Evolutionary conservation across 2,888 invertebrate species (phyloP), one percentile per base, ranked within the genome.

Genomic region (Anthrax anthrax): DNA sequence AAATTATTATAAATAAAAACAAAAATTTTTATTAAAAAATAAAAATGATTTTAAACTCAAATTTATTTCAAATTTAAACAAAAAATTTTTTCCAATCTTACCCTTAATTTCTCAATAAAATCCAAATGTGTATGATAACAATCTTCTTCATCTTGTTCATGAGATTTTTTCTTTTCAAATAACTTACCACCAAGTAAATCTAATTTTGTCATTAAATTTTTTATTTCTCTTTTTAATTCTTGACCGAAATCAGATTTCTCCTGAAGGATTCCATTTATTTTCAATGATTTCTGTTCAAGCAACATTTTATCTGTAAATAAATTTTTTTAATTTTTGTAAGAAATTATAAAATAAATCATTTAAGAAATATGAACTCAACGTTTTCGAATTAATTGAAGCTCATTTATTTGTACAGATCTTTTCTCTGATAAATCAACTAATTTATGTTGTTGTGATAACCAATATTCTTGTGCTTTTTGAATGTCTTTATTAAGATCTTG

Each of bases 361-460:
- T 37, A 43, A 23, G 19, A 39, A 19, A 14, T 14, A 18, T 14
- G 12, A 19, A 19, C 3, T 8, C 18, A 18, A 81, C 82, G 84
- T 69, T 85, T 86, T 50, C 74, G 74, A 13, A 83, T 70, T 18
- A 84, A 70, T 63, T 80, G 81, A 47, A 83, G 75, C 52, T 84
- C 80, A 34, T 76, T 72, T 12, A 83, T 64, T 59, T 83, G 78
- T 50, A 72, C 70, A 54, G 80, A 79, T 50, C 84, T 72, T 53
- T 84, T 80, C 49, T 80, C 72, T 0, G 82, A 76, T 16, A 87
- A 63, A 50, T 73, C 72, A 2, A 86, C 77, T 47, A 84, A 76
- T 59, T 80, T 78, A 1, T 79, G 78, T 63, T 88, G 85, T 52
- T 82, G 75, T 42, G 84, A 74, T 52, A 88, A 66, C 88, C 88